Conservation (phyloP, 2,113 vertebrate genomes). For the Sander vitreus region DNA sequence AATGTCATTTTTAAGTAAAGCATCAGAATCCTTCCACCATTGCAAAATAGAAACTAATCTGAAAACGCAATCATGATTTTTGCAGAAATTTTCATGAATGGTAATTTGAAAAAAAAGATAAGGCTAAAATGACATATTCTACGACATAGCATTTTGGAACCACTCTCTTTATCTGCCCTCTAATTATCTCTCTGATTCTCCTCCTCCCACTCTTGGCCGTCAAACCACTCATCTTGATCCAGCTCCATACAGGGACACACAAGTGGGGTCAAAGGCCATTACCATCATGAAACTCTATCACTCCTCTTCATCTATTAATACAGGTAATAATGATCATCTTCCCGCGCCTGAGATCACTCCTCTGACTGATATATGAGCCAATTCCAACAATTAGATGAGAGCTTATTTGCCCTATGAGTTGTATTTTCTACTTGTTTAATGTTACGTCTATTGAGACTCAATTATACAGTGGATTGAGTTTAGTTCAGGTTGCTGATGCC, state of each 20-base stretch:
- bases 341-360: conserved; percentile 54
- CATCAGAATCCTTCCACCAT: background rate
- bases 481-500: conserved; percentile 37
- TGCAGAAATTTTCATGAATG: background rate
- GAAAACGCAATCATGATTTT: background rate
- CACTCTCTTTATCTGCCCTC: conserved; percentile 49
- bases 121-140: conserved; percentile 12
- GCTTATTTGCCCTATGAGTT: conserved; percentile 41
- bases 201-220: conserved; percentile 72
- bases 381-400: conserved; percentile 47
- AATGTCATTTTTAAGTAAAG: background rate
- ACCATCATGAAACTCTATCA: conserved; percentile 71
- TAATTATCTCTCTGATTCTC: conserved; percentile 70
- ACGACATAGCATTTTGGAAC: conserved; percentile 4
- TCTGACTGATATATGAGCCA: conserved; percentile 57
- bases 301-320: conserved; percentile 75
- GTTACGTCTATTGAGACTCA: conserved; percentile 50
- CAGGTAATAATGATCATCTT: conserved; percentile 67
- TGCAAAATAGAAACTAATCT: background rate
- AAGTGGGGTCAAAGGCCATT: conserved; percentile 69
- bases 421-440: conserved; percentile 56
- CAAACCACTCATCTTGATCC: conserved; percentile 77
- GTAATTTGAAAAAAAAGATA: background rate
- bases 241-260: conserved; percentile 60
- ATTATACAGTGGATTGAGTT: conserved; percentile 44